Conservation (phyloP, 1,140 invertebrate genomes). For the Conopomorpha cramerella region DNA sequence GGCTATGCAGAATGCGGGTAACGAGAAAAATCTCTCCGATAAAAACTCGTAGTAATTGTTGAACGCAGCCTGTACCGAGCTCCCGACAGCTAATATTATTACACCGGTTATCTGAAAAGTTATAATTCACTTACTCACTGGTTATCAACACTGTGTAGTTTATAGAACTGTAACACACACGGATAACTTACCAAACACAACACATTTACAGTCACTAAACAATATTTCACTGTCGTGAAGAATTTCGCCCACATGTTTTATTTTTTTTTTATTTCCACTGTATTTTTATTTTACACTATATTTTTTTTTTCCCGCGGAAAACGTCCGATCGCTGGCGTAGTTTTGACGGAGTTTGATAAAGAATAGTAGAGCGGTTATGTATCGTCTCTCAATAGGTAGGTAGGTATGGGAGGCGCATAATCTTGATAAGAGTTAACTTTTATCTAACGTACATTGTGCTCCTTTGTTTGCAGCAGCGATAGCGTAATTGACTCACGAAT, state of each 20-base stretch:
- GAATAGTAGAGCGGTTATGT: background rate
- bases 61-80: conserved; percentile 67
- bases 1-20: conserved; percentile 78
- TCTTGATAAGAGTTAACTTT: background rate
- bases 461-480: too few relatives aligned
- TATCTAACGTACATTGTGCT: too few relatives aligned
- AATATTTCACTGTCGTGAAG: conserved; percentile 51
- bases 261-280: background rate
- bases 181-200: conserved; percentile 38
- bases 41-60: conserved; percentile 69
- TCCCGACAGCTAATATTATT: conserved; percentile 69
- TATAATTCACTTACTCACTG: conserved; percentile 7
- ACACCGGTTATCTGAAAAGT: conserved; percentile 71
- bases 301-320: too few relatives aligned
- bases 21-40: conserved; percentile 56
- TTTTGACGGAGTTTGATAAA: background rate
- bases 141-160: conserved; percentile 5
- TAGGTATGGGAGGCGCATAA: too few relatives aligned
- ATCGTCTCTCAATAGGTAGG: too few relatives aligned
- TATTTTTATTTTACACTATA: background rate
- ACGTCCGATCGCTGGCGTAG: too few relatives aligned
- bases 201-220: conserved; percentile 39
- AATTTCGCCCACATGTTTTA: conserved; percentile 45
- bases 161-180: conserved; percentile 5
- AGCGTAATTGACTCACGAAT: too few relatives aligned